A percentile compares a stretch with the other conserved stretches of the same genome.
Conservation (phyloP, 2,113 vertebrate species). For the Callospermophilus lateralis region DNA sequence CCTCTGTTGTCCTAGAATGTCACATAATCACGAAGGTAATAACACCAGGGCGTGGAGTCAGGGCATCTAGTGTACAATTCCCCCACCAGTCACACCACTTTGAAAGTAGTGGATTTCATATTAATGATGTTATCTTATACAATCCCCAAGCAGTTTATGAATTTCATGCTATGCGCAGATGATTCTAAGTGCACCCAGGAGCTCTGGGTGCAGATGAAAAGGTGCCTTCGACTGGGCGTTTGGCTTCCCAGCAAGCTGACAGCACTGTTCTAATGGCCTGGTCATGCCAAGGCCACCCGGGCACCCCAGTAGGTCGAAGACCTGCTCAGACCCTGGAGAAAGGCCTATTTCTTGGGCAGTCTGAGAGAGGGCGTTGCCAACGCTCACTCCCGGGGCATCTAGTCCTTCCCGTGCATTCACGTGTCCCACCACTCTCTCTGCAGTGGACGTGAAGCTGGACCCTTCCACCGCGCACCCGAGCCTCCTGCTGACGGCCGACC, state of each 20-base stretch:
- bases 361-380: rapidly evolving
- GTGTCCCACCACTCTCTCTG: background rate
- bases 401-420: background rate
- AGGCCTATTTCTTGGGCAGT: background rate
- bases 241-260: background rate
- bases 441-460: constrained; percentile 80
- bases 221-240: background rate
- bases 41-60: background rate
- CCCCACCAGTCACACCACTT: too few species aligned
- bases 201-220: background rate
- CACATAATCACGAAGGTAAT: background rate
- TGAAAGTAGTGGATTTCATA: too few species aligned
- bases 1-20: too few species aligned
- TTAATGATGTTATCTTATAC: too few species aligned
- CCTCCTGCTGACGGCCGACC: constrained; percentile 71
- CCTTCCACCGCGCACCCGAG: constrained; percentile 74
- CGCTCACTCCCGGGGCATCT: too few species aligned
- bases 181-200: background rate
- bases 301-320: background rate
- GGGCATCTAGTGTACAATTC: background rate
- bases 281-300: background rate
- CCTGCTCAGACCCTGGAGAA: background rate
- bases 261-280: background rate
- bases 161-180: background rate
- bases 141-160: background rate